Percentiles rank a stretch among this genome's conserved stretches.
Evolutionary conservation across 2,797 vertebrate species (phyloP).

Genomic region (Oreochromis mossambicus): DNA sequence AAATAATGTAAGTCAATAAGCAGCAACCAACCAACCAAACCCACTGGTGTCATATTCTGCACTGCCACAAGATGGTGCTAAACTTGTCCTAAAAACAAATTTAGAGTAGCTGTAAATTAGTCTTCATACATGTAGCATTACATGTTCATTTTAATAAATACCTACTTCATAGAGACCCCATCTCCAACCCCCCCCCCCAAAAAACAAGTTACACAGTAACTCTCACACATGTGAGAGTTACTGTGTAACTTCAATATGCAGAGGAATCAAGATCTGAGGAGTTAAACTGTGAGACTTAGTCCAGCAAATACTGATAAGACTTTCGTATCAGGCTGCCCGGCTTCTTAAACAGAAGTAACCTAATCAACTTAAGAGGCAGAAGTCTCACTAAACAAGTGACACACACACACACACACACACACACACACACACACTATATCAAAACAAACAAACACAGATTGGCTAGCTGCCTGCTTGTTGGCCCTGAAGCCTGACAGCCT

Average conservation of each 20-base stretch:
- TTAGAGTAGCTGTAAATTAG: neutral
- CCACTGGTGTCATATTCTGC: neutral
- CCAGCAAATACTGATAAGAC: neutral
- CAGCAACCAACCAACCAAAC: neutral
- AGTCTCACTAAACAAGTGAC: neutral
- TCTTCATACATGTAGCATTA: neutral
- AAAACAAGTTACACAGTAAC: no score
- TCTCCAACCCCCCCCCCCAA: neutral
- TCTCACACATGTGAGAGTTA: neutral
- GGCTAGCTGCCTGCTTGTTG: neutral
- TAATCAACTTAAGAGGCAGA: neutral
- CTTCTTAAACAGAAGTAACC: neutral
- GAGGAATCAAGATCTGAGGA: neutral
- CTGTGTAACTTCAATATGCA: neutral
- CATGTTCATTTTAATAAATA: neutral
- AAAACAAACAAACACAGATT: neutral
- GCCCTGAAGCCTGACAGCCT: neutral
- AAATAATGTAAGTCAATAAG: neutral
- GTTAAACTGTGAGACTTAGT: neutral
- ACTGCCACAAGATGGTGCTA: neutral
- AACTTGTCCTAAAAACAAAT: neutral
- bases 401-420: accelerated
- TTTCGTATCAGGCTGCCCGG: neutral
- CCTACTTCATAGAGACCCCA: neutral
- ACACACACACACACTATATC: neutral